Base-by-base conservation (phyloP, 2,888 invertebrate species). In the Xylota sylvarum region DNA sequence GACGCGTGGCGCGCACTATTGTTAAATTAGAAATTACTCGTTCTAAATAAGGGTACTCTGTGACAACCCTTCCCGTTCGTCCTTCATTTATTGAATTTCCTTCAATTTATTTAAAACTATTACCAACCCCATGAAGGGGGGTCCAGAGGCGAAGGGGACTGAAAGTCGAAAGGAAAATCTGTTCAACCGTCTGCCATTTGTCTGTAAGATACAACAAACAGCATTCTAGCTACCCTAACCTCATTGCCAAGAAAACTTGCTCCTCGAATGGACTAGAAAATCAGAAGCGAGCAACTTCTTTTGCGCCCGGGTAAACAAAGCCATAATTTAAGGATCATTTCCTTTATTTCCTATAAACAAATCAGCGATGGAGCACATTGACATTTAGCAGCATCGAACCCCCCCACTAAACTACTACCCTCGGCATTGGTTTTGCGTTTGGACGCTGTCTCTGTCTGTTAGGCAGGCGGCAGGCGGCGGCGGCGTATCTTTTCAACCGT, bases 251-350 rank as follows among this genome's bases (percentile, higher is more conserved):
- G 32, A 60, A 23, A 77, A 56, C 46, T 77, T 67, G 40, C 43
- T 43, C 46, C 27, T 12, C 14, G 9, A 1, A 23, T 17, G 58
- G 40, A 4, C 17, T 10, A 12, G 37, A 37, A 7, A 7, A 37
- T 1, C 37, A 62, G 69, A 67, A 82, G 70, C 27, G 40, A 62
- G 65, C 30, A 65, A 62, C 64, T 62, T 64, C 69, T 80, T 74
- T 78, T 76, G 79, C 81, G 81, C 86, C 70, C 78, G 82, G 76
- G 65, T 89, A 89, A 89, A 89, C 89, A 89, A 88, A 88, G 87
- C 89, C 87, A 88, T 89, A 88, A 89, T 87, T 89, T 88, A 89
- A 88, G 89, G 88, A 82, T 88, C 88, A 88, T 88, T 89, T 89
- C 89, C 89, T 88, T 88, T 87, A 89, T 88, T 80, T 84, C 80